Percentiles rank a stretch among this genome's conserved stretches.
These are phyloP conservation scores for Lasiurus cinereus DNA, from an alignment of 2,113 vertebrate genomes.

Conservation along the genomic window DNA sequence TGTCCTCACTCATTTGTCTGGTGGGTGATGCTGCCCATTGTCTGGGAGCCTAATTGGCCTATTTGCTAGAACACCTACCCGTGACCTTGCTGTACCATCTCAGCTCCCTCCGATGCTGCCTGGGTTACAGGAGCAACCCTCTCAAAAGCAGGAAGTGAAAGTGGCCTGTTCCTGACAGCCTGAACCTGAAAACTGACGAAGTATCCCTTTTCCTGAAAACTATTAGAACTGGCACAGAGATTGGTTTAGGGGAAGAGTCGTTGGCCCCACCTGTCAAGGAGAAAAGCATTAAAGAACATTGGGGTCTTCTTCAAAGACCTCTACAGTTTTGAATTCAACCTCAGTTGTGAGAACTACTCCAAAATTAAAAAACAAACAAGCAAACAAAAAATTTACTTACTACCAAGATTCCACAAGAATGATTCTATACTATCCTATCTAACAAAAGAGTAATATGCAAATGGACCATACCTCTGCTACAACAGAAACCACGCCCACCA, in stretches of 20 bases:
- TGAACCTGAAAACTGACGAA: background rate
- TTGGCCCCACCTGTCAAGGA: background rate
- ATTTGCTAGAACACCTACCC: background rate
- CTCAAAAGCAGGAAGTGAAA: background rate
- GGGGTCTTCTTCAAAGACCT: background rate
- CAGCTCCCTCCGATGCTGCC: background rate
- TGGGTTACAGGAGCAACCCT: background rate
- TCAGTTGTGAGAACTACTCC: background rate
- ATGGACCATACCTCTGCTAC: no score
- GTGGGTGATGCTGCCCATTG: background rate
- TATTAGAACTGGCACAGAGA: background rate
- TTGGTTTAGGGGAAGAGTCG: background rate
- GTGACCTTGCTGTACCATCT: rapidly evolving
- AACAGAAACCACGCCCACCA: no score
- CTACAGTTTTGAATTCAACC: background rate
- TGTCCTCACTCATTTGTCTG: background rate
- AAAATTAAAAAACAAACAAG: background rate
- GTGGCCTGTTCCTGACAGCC: rapidly evolving
- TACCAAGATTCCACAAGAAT: background rate
- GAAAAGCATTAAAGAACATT: background rate
- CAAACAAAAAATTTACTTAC: background rate
- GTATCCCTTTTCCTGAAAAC: background rate
- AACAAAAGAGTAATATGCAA: no score
- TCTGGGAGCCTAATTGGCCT: background rate
- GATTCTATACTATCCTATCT: no score